Conservation (phyloP, 53 echinoderm and acorn worm species). For the Hippasteria phrygiana region DNA sequence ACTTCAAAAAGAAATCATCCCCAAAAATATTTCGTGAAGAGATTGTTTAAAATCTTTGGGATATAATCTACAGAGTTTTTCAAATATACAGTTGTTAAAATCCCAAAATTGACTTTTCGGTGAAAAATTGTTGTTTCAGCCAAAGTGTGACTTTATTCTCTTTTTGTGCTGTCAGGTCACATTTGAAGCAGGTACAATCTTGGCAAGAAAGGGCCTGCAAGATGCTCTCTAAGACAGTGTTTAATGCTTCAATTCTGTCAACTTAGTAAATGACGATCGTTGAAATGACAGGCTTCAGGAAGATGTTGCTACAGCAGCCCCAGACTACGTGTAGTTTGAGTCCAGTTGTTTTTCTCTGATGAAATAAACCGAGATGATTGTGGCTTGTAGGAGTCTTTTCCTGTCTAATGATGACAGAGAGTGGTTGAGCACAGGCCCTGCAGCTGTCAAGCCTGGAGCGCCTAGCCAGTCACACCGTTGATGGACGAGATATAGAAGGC, state of each 20-base stretch:
- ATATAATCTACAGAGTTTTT: no score
- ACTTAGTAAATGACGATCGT: not conserved
- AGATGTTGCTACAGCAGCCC: not conserved
- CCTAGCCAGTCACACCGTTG: constrained; percentile 24
- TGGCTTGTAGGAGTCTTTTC: not conserved
- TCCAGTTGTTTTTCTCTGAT: not conserved
- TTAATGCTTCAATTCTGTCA: not conserved
- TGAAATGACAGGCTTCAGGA: not conserved
- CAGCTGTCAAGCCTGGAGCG: constrained; percentile 18
- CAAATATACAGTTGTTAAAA: no score
- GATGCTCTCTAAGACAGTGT: no score
- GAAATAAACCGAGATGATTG: not conserved
- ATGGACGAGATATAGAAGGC: constrained; percentile 1
- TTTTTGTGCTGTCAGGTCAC: no score
- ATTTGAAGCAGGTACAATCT: no score
- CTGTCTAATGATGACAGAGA: constrained; percentile 14
- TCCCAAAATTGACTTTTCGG: no score
- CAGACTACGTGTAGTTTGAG: not conserved
- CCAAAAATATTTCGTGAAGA: no score
- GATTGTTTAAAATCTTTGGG: no score
- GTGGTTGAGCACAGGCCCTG: not conserved
- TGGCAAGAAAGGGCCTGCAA: no score
- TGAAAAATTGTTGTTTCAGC: no score
- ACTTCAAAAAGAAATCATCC: no score
- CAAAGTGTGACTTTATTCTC: no score